phyloP scores from a whole-genome alignment of 2,113 vertebrate genomes.

The Rhinolophus ferrumequinum region DNA sequence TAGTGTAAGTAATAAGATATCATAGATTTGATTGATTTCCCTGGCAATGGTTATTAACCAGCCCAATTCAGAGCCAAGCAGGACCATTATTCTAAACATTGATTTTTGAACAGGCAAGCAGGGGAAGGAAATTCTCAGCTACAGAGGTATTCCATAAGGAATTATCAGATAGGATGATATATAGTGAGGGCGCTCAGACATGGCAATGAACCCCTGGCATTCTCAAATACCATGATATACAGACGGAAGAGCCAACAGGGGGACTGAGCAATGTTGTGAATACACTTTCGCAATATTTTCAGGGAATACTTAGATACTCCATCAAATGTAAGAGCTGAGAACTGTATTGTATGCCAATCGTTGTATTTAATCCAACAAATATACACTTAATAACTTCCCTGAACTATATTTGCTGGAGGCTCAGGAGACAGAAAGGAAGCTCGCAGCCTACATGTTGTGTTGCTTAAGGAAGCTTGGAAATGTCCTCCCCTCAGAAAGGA shows the following conservation, averaged over 20 bases:
- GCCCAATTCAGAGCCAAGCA: constrained; percentile 92
- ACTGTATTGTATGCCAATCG: background rate
- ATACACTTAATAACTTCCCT: background rate
- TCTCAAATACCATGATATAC: constrained; percentile 55
- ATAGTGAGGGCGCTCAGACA: constrained; percentile 68
- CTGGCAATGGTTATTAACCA: constrained; percentile 95
- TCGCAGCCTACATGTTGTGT: background rate
- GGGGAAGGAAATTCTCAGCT: constrained; percentile 79
- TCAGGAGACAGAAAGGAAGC: background rate
- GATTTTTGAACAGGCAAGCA: constrained; percentile 88
- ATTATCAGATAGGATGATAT: constrained; percentile 78
- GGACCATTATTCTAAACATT: constrained; percentile 95
- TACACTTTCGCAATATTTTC: constrained; percentile 49
- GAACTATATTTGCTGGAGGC: background rate
- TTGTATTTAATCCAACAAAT: constrained; percentile 58
- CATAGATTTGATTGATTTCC: constrained; percentile 97
- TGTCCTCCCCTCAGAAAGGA: background rate
- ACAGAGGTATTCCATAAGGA: constrained; percentile 72
- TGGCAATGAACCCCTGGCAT: constrained; percentile 62
- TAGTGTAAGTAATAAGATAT: constrained; percentile 99
- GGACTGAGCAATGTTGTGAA: constrained; percentile 19
- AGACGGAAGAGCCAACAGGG: constrained; percentile 44
- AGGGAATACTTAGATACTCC: constrained; percentile 36
- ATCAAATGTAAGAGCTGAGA: constrained; percentile 1
- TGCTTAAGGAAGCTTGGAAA: constrained; percentile 26